These are phyloP conservation scores for Toxotes lorentzi DNA, from an alignment of 2,797 vertebrate genomes.

Conservation along the genomic window DNA sequence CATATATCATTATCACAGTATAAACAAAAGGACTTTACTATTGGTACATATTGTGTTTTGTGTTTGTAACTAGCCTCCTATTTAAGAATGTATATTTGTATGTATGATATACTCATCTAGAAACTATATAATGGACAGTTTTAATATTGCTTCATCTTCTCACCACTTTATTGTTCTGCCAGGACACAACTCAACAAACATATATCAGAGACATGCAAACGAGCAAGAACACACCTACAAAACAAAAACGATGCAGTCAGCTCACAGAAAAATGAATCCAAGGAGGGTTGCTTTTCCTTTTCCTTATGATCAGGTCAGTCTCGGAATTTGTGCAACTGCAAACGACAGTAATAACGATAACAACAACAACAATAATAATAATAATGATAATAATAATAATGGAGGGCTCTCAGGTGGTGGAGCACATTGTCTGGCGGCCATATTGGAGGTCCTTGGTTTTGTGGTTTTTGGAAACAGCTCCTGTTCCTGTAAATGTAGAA, in stretches of 20 bases:
- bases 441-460: constrained; percentile 49
- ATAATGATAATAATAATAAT: constrained; percentile 7
- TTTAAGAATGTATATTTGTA: constrained; percentile 86
- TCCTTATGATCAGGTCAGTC: constrained; percentile 23
- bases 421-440: constrained; percentile 46
- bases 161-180: constrained; percentile 53
- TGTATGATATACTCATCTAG: constrained; percentile 81
- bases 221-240: constrained; percentile 21
- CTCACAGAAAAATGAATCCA: constrained; percentile 8
- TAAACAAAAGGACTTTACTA: constrained; percentile 74
- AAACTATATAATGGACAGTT: constrained; percentile 80
- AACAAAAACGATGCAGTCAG: constrained; percentile 34
- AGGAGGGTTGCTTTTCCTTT: background rate
- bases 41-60: constrained; percentile 80
- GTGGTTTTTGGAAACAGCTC: background rate
- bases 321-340: constrained; percentile 44
- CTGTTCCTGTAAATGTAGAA: background rate
- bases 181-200: constrained; percentile 47
- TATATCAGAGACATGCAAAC: constrained; percentile 37
- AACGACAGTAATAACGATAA: constrained; percentile 22
- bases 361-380: constrained; percentile 18
- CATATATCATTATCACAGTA: constrained; percentile 76
- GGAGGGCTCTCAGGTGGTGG: constrained; percentile 43
- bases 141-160: constrained; percentile 70
- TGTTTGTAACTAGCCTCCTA: constrained; percentile 83